phyloP scores from a whole-genome alignment of 2,888 invertebrate species.

The Troides oblongomaculatus region DNA sequence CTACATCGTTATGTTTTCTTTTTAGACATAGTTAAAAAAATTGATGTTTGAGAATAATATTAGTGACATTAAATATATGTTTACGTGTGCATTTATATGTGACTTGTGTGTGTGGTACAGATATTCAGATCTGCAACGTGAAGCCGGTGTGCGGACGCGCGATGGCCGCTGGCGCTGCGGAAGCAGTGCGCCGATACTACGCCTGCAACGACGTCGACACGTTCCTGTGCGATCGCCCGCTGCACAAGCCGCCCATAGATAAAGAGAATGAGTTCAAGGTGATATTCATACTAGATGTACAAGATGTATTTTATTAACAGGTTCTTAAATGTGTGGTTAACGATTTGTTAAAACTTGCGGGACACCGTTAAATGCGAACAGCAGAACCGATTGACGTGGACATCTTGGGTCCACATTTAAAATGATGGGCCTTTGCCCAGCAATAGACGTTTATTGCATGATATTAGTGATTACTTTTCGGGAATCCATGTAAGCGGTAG shows the following conservation, averaged over 20 bases:
- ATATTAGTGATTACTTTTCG: no score
- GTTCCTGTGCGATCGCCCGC: constrained; percentile 94
- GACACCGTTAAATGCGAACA: no score
- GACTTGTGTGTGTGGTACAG: constrained; percentile 56
- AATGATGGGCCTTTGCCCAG: no score
- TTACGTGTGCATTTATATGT: background rate
- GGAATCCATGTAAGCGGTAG: no score
- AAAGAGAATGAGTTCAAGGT: constrained; percentile 97
- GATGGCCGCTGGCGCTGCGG: constrained; percentile 85
- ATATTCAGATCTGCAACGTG: constrained; percentile 96
- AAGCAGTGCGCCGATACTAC: constrained; percentile 93
- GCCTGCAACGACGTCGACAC: constrained; percentile 93
- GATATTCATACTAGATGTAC: background rate
- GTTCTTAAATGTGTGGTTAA: no score
- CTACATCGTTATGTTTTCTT: no score
- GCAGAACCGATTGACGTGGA: no score
- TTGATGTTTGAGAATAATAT: background rate
- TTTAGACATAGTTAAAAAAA: no score
- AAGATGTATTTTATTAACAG: no score
- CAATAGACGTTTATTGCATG: no score
- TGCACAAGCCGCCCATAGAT: constrained; percentile 93
- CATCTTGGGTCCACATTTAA: no score
- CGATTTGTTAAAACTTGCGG: no score
- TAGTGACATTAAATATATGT: background rate
- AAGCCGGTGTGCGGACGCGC: constrained; percentile 89